These are phyloP conservation scores for Entelurus aequoreus DNA, from an alignment of 2,113 vertebrate genomes.

Conservation along the genomic window DNA sequence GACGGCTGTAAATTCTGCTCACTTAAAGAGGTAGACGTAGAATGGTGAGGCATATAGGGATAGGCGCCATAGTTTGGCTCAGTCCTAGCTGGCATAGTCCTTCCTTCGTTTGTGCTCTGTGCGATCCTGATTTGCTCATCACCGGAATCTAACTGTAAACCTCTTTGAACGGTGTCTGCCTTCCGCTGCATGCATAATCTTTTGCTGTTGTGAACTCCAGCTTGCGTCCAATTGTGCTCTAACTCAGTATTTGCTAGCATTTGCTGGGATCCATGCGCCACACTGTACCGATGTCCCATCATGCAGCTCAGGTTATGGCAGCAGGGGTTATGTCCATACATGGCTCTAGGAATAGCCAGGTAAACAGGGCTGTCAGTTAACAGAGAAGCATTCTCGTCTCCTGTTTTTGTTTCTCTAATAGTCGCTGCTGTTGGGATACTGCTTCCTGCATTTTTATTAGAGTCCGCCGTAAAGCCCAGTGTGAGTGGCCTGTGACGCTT, in stretches of 20 bases:
- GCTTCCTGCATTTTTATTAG: slow-evolving; percentile 41
- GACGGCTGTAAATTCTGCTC: slow-evolving; percentile 59
- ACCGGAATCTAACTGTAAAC: slow-evolving; percentile 45
- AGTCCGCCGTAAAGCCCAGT: slow-evolving; percentile 59
- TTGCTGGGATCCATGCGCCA: slow-evolving; percentile 48
- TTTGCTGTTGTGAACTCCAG: slow-evolving; percentile 42
- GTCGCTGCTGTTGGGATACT: slow-evolving; percentile 50
- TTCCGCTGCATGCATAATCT: slow-evolving; percentile 45
- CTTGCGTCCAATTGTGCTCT: slow-evolving; percentile 69
- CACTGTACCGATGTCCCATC: slow-evolving; percentile 50
- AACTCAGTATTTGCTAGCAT: slow-evolving; percentile 51
- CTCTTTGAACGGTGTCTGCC: slow-evolving; percentile 33
- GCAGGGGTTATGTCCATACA: slow-evolving; percentile 77
- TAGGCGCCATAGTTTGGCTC: slow-evolving; percentile 62
- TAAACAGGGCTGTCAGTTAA: slow-evolving; percentile 49
- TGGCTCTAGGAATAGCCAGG: slow-evolving; percentile 78
- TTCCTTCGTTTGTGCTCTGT: slow-evolving; percentile 38
- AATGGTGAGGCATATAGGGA: slow-evolving; percentile 45
- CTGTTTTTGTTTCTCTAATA: slow-evolving; percentile 42
- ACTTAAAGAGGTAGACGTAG: slow-evolving; percentile 47
- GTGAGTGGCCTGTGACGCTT: slow-evolving; percentile 43
- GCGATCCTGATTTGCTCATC: slow-evolving; percentile 39
- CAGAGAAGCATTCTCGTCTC: slow-evolving; percentile 25
- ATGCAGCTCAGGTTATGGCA: slow-evolving; percentile 65
- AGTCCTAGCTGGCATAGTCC: slow-evolving; percentile 46